Conservation (phyloP, 1,140 invertebrate species). For the Elymnias hypermnestra region DNA sequence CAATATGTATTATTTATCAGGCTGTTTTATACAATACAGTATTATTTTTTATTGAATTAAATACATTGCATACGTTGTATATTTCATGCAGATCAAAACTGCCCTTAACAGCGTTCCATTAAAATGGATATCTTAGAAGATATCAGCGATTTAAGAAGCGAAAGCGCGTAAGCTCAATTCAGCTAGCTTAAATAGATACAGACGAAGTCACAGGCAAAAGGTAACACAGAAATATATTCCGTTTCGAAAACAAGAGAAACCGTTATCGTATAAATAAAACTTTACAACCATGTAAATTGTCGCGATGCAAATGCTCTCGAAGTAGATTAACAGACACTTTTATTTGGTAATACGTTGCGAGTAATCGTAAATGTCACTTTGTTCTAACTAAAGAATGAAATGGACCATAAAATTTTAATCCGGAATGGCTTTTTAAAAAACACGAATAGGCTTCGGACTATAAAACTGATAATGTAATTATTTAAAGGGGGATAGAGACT, state of each 20-base stretch:
- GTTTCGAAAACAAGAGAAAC: not conserved
- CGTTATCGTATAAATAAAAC: not conserved
- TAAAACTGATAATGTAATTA: conserved; percentile 18
- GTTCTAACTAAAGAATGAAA: conserved; percentile 18
- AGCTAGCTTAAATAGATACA: too few species aligned
- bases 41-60: too few species aligned
- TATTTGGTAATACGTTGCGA: conserved; percentile 15
- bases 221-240: too few species aligned
- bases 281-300: conserved; percentile 10
- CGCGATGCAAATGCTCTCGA: conserved; percentile 9
- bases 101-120: too few species aligned
- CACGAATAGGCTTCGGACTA: conserved; percentile 8
- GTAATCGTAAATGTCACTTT: conserved; percentile 23
- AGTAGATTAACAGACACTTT: conserved; percentile 7
- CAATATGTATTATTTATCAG: too few species aligned
- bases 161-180: too few species aligned
- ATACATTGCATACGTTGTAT: too few species aligned
- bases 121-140: too few species aligned
- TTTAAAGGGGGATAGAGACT: conserved; percentile 3
- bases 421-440: conserved; percentile 12
- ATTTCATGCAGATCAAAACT: too few species aligned
- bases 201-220: too few species aligned
- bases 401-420: conserved; percentile 18
- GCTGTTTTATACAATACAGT: too few species aligned
- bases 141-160: too few species aligned